These are phyloP conservation scores for Trematocara nigrifrons DNA, from an alignment of 2,113 vertebrate genomes.

Conservation along the genomic window DNA sequence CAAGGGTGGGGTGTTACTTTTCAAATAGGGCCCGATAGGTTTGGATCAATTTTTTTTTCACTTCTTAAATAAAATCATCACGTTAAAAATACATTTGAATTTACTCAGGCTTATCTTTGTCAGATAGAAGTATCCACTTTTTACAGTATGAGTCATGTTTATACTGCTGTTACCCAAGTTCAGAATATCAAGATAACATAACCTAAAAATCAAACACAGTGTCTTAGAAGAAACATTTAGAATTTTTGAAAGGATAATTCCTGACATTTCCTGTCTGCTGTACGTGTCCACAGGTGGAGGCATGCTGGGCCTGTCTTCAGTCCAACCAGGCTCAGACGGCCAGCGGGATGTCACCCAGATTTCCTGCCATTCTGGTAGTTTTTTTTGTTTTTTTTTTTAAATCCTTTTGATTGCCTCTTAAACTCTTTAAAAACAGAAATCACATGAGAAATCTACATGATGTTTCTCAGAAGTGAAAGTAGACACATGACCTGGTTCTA, in stretches of 20 bases:
- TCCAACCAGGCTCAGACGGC: constrained; percentile 72
- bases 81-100: not conserved
- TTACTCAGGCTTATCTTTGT: not conserved
- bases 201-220: not conserved
- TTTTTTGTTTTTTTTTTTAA: not conserved
- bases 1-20: not conserved
- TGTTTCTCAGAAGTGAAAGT: not conserved
- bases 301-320: constrained; percentile 79
- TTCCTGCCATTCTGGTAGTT: constrained; percentile 86
- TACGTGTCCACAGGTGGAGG: constrained; percentile 71
- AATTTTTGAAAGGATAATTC: not conserved
- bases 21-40: not conserved
- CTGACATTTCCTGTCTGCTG: not conserved
- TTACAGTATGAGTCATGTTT: not conserved
- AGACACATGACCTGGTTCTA: not conserved
- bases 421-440: not conserved
- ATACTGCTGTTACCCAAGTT: not conserved
- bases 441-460: not conserved
- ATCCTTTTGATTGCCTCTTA: not conserved
- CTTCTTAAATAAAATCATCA: not conserved
- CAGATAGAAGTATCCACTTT: not conserved
- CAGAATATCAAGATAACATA: not conserved
- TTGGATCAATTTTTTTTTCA: not conserved
- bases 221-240: not conserved
- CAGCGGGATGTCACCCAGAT: constrained; percentile 77